A percentile compares a stretch with the other conserved stretches of the same genome.
These are phyloP conservation scores for Synergus umbraculus DNA, from an alignment of 2,888 invertebrate species.

Conservation along the genomic window DNA sequence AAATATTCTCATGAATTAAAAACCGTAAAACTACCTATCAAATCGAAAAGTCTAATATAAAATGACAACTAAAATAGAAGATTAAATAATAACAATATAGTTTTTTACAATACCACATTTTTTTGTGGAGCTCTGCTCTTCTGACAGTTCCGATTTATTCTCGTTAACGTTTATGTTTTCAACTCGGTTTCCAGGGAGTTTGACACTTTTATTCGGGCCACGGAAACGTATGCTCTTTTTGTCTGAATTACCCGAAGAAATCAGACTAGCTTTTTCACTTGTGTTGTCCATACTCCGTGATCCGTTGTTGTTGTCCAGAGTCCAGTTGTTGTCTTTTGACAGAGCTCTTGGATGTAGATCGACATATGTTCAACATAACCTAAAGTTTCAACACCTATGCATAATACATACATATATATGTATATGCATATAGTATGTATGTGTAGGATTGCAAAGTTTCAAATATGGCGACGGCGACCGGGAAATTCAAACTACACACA, in stretches of 20 bases:
- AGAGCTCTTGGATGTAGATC: conserved; percentile 46
- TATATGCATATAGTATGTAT: too few species aligned
- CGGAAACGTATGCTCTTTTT: conserved; percentile 63
- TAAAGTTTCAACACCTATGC: background rate
- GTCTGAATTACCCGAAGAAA: conserved; percentile 54
- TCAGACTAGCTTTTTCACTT: conserved; percentile 54
- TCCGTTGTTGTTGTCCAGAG: conserved; percentile 43
- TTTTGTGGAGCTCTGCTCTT: conserved; percentile 53
- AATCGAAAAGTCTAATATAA: background rate
- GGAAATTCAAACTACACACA: too few species aligned
- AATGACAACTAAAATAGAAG: background rate
- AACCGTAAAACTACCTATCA: background rate
- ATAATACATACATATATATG: too few species aligned
- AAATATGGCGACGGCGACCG: too few species aligned
- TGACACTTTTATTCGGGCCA: conserved; percentile 53
- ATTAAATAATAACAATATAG: background rate
- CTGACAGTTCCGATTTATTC: conserved; percentile 41
- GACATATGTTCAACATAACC: conserved; percentile 63
- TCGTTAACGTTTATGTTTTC: conserved; percentile 62
- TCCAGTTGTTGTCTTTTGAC: conserved; percentile 56
- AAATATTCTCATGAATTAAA: background rate
- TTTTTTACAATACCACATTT: conserved; percentile 56
- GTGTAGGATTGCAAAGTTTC: too few species aligned
- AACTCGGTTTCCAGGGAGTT: conserved; percentile 56
- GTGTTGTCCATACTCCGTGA: conserved; percentile 55